A percentile compares a stretch with the other conserved stretches of the same genome.
Conservation (phyloP, 2,888 invertebrate species). For the Drosophila paucipuncta region DNA sequence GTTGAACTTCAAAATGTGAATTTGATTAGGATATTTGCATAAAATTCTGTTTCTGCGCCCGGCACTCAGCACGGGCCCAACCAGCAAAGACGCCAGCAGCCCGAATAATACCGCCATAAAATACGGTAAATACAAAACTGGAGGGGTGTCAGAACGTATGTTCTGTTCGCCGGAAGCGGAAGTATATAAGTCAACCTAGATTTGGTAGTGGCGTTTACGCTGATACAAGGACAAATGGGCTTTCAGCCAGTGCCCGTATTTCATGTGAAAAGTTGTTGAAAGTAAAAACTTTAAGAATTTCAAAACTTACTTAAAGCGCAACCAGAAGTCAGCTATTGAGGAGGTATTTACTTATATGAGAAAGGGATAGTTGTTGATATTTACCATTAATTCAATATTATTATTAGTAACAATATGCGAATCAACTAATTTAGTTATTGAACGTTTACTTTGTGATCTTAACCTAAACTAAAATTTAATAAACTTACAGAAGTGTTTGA, state of each 20-base stretch:
- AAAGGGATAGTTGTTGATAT: neutral
- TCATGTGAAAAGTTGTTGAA: constrained; percentile 47
- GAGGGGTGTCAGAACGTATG: constrained; percentile 69
- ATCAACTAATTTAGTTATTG: neutral
- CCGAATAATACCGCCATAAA: constrained; percentile 67
- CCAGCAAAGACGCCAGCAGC: constrained; percentile 18
- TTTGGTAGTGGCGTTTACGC: constrained; percentile 65
- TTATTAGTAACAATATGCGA: neutral
- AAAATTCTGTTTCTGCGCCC: constrained; percentile 81
- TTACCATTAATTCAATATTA: neutral
- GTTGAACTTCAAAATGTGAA: constrained; percentile 85
- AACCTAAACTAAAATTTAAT: neutral
- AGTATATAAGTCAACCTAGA: constrained; percentile 83
- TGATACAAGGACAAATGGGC: constrained; percentile 82
- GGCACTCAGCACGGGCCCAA: constrained; percentile 36
- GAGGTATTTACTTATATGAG: neutral
- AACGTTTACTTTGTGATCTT: neutral
- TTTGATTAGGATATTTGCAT: constrained; percentile 86
- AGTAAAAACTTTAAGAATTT: constrained; percentile 44
- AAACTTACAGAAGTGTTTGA: neutral
- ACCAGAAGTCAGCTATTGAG: neutral
- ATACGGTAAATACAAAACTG: constrained; percentile 41
- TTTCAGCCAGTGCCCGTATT: constrained; percentile 57
- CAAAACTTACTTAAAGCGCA: neutral
- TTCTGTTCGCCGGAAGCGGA: constrained; percentile 76